phyloP scores from a whole-genome alignment of 2,113 vertebrate species.

The Leucopsar rothschildi region DNA sequence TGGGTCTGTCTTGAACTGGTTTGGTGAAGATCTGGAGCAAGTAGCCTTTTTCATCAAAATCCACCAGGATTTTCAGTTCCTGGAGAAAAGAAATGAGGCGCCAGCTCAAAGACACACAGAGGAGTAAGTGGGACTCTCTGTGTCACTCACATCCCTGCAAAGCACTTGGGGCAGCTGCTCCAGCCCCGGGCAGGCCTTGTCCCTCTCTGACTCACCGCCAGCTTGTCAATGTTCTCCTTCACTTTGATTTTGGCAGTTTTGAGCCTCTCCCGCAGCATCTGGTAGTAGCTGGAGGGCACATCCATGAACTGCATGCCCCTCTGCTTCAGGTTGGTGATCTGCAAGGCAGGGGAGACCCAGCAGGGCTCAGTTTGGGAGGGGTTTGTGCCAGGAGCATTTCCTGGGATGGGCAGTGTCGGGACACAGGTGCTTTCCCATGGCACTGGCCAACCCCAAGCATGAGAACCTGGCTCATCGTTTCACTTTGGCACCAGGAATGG shows the following conservation, averaged over 20 bases:
- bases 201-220: slow-evolving; percentile 76
- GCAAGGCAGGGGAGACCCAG: background rate
- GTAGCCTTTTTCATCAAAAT: slow-evolving; percentile 93
- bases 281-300: slow-evolving; percentile 87
- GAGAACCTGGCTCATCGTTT: background rate
- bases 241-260: slow-evolving; percentile 86
- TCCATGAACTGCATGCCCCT: slow-evolving; percentile 90
- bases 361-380: fast-evolving
- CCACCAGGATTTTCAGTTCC: slow-evolving; percentile 93
- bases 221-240: slow-evolving; percentile 79
- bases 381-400: background rate
- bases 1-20: slow-evolving; percentile 95
- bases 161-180: background rate
- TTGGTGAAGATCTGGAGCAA: slow-evolving; percentile 98
- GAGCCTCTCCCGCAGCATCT: slow-evolving; percentile 82
- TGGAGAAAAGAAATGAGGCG: background rate
- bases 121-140: background rate
- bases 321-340: slow-evolving; percentile 88
- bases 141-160: background rate
- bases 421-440: background rate
- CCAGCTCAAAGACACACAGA: background rate
- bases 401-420: fast-evolving
- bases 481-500: background rate
- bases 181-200: background rate
- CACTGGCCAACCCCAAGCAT: background rate